Percentiles rank a stretch among this genome's conserved stretches.
phyloP scores from a whole-genome alignment of 2,113 vertebrate species.

The Isurus oxyrinchus region DNA sequence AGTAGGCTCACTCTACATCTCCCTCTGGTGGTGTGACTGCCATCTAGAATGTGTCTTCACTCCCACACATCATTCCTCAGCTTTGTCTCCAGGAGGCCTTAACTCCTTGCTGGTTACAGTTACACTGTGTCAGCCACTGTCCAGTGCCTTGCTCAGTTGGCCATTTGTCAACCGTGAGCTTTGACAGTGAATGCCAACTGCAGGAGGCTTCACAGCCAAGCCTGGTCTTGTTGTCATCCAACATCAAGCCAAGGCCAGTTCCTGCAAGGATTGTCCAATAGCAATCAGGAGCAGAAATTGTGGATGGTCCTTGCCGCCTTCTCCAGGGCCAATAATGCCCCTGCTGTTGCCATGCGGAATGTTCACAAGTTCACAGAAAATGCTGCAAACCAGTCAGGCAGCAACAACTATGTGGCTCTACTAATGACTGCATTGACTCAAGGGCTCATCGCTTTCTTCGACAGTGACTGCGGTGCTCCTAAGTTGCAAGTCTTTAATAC shows the following conservation, averaged over 20 bases:
- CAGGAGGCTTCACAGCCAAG: neutral
- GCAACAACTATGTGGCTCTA: neutral
- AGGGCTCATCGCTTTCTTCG: neutral
- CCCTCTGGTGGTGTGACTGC: neutral
- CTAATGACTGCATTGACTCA: neutral
- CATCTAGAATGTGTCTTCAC: neutral
- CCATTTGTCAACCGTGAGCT: neutral
- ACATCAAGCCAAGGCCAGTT: neutral
- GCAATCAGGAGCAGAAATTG: neutral
- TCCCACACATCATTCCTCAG: neutral
- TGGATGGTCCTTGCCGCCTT: neutral
- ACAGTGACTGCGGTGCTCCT: neutral
- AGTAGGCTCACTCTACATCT: neutral
- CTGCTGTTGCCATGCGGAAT: neutral
- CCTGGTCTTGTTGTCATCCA: neutral
- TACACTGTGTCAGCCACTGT: neutral
- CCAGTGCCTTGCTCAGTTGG: neutral
- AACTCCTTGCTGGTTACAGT: neutral
- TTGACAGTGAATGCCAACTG: neutral
- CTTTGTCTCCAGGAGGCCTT: neutral
- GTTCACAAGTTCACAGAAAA: neutral
- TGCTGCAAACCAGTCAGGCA: neutral
- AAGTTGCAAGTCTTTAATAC: neutral
- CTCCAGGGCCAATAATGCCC: neutral
- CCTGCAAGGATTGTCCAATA: neutral